Conservation (phyloP, 2,113 vertebrate species). For the Nerophis lumbriciformis region DNA sequence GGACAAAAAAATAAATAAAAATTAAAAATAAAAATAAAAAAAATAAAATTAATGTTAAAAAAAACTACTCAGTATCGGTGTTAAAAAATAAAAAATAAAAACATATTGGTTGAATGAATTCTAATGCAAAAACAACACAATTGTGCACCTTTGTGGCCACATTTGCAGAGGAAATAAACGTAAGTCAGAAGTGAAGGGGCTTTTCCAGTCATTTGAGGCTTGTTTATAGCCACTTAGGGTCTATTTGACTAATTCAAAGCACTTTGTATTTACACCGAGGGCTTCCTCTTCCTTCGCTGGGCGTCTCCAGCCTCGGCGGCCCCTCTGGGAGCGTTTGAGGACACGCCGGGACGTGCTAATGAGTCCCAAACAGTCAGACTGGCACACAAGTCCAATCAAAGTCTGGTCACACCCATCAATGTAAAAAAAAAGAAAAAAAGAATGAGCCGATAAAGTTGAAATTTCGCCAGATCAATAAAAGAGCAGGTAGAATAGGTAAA, state of each 20-base stretch:
- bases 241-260: constrained; percentile 42
- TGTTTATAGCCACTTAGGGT: constrained; percentile 25
- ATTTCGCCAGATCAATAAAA: not conserved
- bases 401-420: constrained; percentile 28
- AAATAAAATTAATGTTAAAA: too few relatives aligned
- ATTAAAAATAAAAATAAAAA: too few relatives aligned
- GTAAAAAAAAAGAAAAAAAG: not conserved
- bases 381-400: constrained; percentile 30
- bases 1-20: too few relatives aligned
- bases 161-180: not conserved
- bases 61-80: too few relatives aligned
- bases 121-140: too few relatives aligned
- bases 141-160: not conserved
- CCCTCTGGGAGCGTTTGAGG: constrained; percentile 43
- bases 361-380: constrained; percentile 34
- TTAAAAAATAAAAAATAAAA: too few relatives aligned
- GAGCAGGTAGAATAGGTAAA: too few relatives aligned
- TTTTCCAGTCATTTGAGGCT: constrained; percentile 9
- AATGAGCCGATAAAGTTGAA: not conserved
- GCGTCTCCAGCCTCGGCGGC: constrained; percentile 44
- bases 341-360: constrained; percentile 35
- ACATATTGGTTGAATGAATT: too few relatives aligned
- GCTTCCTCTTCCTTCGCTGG: constrained; percentile 59
- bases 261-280: constrained; percentile 54
- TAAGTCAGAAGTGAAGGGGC: not conserved